Evolutionary conservation across 2,888 invertebrate species (phyloP).

Genomic region (Ligdia adustata): DNA sequence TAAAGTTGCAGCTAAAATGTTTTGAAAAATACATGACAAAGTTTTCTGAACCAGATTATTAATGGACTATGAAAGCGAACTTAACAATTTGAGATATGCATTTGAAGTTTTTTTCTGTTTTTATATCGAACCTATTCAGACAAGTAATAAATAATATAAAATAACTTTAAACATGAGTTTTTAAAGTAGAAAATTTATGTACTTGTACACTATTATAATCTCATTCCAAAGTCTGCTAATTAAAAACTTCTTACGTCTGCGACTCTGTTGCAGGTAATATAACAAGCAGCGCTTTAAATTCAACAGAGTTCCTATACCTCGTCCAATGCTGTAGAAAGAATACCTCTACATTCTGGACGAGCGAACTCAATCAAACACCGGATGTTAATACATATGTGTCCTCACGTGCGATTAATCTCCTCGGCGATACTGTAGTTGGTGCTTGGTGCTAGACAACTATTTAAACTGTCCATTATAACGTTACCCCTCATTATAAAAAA

Average conservation of each 20-base stretch:
- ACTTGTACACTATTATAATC: no score
- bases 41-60: constrained; percentile 15
- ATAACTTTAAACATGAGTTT: no score
- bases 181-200: no score
- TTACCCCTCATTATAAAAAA: no score
- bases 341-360: constrained; percentile 11
- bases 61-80: constrained; percentile 7
- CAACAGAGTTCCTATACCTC: no score
- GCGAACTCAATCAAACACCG: constrained; percentile 33
- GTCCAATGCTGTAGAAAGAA: no score
- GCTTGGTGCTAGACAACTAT: constrained; percentile 2
- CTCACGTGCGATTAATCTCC: constrained; percentile 35
- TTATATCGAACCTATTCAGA: neutral
- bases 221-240: no score
- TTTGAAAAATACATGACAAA: constrained; percentile 17
- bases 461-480: neutral
- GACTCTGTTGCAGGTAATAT: no score
- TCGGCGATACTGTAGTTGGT: constrained; percentile 24
- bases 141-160: constrained; percentile 15
- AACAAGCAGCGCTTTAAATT: no score
- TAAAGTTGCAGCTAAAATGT: constrained; percentile 18
- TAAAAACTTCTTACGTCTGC: no score
- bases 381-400: constrained; percentile 35
- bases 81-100: constrained; percentile 6
- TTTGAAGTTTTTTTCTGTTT: constrained; percentile 3